Conservation (phyloP, 2,113 vertebrate species). For the Mus spicilegus region DNA sequence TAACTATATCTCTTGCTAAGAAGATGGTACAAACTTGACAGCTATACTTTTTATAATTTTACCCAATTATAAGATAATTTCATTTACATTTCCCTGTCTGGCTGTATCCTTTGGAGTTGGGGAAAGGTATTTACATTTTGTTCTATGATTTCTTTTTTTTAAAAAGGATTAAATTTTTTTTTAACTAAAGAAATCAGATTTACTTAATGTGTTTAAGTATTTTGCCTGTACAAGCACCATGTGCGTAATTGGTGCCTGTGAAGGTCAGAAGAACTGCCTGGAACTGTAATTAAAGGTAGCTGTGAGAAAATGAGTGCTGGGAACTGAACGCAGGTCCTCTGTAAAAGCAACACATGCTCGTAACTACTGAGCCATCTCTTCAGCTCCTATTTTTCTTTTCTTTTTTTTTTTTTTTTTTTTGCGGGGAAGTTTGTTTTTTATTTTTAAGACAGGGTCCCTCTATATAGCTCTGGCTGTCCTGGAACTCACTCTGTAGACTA, state of each 20-base stretch:
- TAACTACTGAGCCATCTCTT: not conserved
- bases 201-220: not conserved
- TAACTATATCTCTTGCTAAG: not conserved
- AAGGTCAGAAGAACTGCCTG: not conserved
- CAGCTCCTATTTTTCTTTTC: not conserved
- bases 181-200: not conserved
- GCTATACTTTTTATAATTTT: not conserved
- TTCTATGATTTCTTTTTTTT: not conserved
- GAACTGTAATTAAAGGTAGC: not conserved
- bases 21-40: not conserved
- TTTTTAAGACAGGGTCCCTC: not conserved
- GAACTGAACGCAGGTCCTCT: not conserved
- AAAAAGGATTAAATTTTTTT: conserved; percentile 37
- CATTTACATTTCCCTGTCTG: not conserved
- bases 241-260: not conserved
- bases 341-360: not conserved
- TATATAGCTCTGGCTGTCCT: not conserved
- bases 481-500: not conserved
- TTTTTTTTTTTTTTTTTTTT: not conserved
- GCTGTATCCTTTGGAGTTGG: not conserved
- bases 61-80: not conserved
- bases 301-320: not conserved
- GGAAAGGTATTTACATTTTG: not conserved
- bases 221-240: not conserved
- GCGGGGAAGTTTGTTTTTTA: no score